Base-by-base conservation (phyloP, 2,797 vertebrate genomes). In the Hemibagrus guttatus region DNA sequence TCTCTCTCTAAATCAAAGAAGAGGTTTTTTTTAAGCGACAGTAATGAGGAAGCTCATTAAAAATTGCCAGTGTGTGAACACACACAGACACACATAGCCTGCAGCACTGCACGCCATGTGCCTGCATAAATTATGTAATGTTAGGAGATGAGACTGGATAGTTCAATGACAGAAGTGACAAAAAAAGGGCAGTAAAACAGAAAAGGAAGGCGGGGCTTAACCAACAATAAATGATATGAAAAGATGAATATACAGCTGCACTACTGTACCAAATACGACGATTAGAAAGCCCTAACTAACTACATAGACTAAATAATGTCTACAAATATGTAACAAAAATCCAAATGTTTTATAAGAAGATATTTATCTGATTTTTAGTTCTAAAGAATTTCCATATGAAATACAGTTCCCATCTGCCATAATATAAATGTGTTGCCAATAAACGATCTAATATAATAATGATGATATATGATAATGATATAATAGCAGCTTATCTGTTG, bases 121-220 rank as follows among this genome's bases (percentile, higher is more conserved):
- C 72, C 61, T 86, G 85, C 68, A 85, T 85, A 79, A 90, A 90
- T 88, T 81, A 88, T 84, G 68, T 84, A 86, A 39, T 56, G 78
- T 66, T 14, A 85, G 35, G 74, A 39, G 35, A 85, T 19, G 31
- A 79, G 9, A 71, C 39, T 74, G 5, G 31, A 87, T 35, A 39
- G 49, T 69, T 69, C 83, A 13, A 74, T 79, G 72, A 83, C 19
- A 31, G 23, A 52, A 74, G 35, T 11, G 26, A 61, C 52, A 21
- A 35, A 42, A 78, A 80, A 80, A 61, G 21, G 54, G 31, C 56
- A 80, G 17, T 35, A 35, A 39, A 79, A 75, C 49, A 13, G 4
- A 42, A 49, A 76, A 61, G 2, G 23, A 81, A 63, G 63, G 49
- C 42, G 7, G 78, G 78, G 26, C 46, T 81, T 81, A 63, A n/a